Percentiles rank a stretch among this genome's conserved stretches.
phyloP scores from a whole-genome alignment of 1,140 invertebrate species.

The Penaeus vannamei region DNA sequence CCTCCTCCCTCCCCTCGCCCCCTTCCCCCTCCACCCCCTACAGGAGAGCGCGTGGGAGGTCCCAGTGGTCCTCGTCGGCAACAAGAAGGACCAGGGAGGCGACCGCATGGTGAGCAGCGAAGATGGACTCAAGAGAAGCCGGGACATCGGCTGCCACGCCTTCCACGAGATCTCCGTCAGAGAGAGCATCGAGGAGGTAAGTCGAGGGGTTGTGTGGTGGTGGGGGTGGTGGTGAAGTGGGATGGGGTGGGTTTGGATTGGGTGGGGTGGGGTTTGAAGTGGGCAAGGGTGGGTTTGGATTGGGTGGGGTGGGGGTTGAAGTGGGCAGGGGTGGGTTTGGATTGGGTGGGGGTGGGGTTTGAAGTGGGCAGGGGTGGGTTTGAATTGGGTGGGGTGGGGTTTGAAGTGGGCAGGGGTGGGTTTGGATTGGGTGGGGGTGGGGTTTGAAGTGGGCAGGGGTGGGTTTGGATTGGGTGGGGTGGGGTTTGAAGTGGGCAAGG shows the following conservation, averaged over 20 bases:
- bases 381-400: too few relatives aligned
- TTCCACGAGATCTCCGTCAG: constrained; percentile 88
- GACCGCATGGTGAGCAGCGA: constrained; percentile 83
- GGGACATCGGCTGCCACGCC: constrained; percentile 83
- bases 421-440: too few relatives aligned
- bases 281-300: too few relatives aligned
- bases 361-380: too few relatives aligned
- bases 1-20: constrained; percentile 4
- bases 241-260: too few relatives aligned
- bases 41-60: constrained; percentile 77
- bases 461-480: too few relatives aligned
- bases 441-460: too few relatives aligned
- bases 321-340: too few relatives aligned
- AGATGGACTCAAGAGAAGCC: constrained; percentile 80
- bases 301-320: neutral
- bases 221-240: neutral
- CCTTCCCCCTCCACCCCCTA: constrained; percentile 52
- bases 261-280: neutral
- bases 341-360: too few relatives aligned
- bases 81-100: constrained; percentile 82
- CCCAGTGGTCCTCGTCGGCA: constrained; percentile 85
- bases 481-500: too few relatives aligned
- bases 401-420: too few relatives aligned
- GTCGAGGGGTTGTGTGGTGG: too few relatives aligned
- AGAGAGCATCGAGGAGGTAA: constrained; percentile 78